These are phyloP conservation scores for Tinamus guttatus DNA, from an alignment of 2,113 vertebrate genomes.

Conservation along the genomic window DNA sequence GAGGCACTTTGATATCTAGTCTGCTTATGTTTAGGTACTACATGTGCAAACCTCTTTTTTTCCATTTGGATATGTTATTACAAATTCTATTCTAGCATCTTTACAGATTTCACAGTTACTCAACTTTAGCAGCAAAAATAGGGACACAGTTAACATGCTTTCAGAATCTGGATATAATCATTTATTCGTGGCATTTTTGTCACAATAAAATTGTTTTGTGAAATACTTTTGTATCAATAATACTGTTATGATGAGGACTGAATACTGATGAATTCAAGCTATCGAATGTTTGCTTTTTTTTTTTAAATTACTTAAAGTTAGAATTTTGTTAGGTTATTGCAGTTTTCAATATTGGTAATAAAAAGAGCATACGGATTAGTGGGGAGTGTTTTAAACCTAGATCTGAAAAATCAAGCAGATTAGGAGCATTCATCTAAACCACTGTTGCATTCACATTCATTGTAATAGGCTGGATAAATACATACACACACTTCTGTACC, in stretches of 20 bases:
- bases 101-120: neutral
- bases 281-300: neutral
- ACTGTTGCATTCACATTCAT: neutral
- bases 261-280: neutral
- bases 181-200: neutral
- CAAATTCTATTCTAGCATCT: neutral
- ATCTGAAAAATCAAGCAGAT: neutral
- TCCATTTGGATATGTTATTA: neutral
- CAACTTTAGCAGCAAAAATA: neutral
- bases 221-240: neutral
- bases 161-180: neutral
- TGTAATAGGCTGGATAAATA: neutral
- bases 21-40: neutral
- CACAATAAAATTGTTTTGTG: slow-evolving; percentile 2
- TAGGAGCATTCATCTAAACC: neutral
- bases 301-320: rapidly evolving
- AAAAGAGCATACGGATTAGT: neutral
- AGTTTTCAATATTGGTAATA: neutral
- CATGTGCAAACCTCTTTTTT: neutral
- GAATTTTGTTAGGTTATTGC: neutral
- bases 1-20: neutral
- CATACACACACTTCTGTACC: neutral
- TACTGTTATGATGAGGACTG: neutral
- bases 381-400: neutral
- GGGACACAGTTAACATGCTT: neutral